These are phyloP conservation scores for Prosapia bicincta DNA, from an alignment of 2,888 invertebrate genomes.

Conservation along the genomic window DNA sequence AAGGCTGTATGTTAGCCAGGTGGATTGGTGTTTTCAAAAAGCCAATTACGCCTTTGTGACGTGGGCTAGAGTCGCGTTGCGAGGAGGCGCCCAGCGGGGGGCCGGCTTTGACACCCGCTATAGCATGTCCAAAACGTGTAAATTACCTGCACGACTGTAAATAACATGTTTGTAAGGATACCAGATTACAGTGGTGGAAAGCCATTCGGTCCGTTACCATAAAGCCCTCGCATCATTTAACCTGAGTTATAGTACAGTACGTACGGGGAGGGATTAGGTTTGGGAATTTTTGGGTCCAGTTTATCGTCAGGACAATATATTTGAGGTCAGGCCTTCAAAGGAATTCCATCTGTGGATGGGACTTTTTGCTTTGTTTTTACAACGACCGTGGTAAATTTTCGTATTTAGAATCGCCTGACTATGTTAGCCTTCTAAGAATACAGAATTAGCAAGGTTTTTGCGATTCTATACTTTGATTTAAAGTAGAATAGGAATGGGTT, in stretches of 20 bases:
- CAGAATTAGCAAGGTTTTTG: too few relatives aligned
- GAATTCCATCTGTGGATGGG: neutral
- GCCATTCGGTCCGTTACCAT: neutral
- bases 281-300: neutral
- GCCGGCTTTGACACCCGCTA: neutral
- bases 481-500: too few relatives aligned
- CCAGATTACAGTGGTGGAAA: too few relatives aligned
- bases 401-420: too few relatives aligned
- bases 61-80: neutral
- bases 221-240: neutral
- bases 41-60: too few relatives aligned
- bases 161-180: neutral
- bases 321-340: neutral
- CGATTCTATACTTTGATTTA: too few relatives aligned
- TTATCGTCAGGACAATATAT: neutral
- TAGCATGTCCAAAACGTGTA: slow-evolving; percentile 22
- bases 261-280: neutral
- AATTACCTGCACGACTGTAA: slow-evolving; percentile 4
- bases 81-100: neutral
- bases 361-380: too few relatives aligned
- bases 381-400: too few relatives aligned
- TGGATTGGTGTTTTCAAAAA: neutral
- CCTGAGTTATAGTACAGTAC: neutral
- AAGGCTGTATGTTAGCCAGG: neutral
- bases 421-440: too few relatives aligned